A percentile compares a stretch with the other conserved stretches of the same genome.
Evolutionary conservation across 2,113 vertebrate genomes (phyloP).

Genomic region (Epinephelus moara): DNA sequence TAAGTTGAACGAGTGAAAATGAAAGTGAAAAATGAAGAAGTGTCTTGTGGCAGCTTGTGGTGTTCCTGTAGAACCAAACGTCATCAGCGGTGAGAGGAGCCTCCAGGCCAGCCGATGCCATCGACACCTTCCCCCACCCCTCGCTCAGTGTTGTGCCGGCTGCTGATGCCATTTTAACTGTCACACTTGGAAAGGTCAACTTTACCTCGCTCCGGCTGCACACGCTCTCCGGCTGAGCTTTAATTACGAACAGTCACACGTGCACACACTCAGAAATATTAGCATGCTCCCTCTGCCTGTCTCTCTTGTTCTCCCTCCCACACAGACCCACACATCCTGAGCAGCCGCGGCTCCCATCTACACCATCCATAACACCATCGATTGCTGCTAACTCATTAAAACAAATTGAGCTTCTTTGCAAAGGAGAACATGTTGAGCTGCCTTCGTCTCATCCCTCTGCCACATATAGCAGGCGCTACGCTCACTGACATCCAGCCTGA

Average conservation of each 20-base stretch:
- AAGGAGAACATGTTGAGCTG: constrained; percentile 8
- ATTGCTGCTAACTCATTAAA: constrained; percentile 63
- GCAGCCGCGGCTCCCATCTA: constrained; percentile 12
- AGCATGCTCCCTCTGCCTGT: neutral
- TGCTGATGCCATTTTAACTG: constrained; percentile 52
- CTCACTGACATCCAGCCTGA: constrained; percentile 10
- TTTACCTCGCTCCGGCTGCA: constrained; percentile 5
- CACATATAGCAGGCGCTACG: neutral
- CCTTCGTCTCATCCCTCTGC: constrained; percentile 22
- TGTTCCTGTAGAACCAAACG: neutral
- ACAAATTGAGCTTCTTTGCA: constrained; percentile 54
- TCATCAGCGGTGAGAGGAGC: neutral
- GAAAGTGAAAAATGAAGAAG: neutral
- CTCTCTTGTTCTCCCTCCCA: neutral
- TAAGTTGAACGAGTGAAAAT: too few relatives aligned
- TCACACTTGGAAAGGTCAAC: constrained; percentile 56
- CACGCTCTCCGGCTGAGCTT: constrained; percentile 16
- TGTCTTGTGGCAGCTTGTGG: neutral
- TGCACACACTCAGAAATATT: constrained; percentile 35
- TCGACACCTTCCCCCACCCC: neutral
- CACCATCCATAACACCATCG: constrained; percentile 37
- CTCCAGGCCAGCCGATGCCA: neutral
- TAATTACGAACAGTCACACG: constrained; percentile 43
- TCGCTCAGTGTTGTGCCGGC: neutral
- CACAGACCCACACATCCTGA: neutral